A percentile compares a stretch with the other conserved stretches of the same genome.
These are phyloP conservation scores for Eupelmus urozonus DNA, from an alignment of 2,888 invertebrate genomes.

Conservation along the genomic window DNA sequence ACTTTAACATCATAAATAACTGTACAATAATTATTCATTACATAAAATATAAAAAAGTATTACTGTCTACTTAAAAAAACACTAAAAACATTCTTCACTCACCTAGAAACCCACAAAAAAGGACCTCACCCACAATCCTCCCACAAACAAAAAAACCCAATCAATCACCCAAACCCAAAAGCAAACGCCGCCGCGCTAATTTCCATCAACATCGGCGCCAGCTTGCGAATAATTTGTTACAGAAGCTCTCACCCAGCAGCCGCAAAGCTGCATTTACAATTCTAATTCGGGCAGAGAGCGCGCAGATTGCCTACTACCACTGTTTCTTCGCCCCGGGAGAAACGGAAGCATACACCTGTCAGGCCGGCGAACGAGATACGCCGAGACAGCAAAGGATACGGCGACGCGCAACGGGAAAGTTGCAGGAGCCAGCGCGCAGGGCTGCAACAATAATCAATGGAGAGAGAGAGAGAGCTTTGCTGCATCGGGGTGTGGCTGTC, in stretches of 20 bases:
- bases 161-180: too few relatives aligned
- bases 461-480: constrained; percentile 67
- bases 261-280: constrained; percentile 35
- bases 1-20: too few relatives aligned
- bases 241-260: not conserved
- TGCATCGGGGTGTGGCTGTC: constrained; percentile 74
- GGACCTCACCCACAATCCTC: too few relatives aligned
- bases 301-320: not conserved
- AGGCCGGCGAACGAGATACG: constrained; percentile 13
- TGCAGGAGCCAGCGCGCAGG: constrained; percentile 60
- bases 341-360: constrained; percentile 54
- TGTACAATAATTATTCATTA: too few relatives aligned
- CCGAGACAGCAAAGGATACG: constrained; percentile 1
- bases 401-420: not conserved
- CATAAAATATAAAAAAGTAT: too few relatives aligned
- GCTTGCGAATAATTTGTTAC: constrained; percentile 43
- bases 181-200: too few relatives aligned
- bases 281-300: constrained; percentile 30
- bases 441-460: constrained; percentile 76
- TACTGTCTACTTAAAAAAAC: too few relatives aligned
- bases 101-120: too few relatives aligned
- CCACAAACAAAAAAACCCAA: too few relatives aligned
- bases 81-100: too few relatives aligned
- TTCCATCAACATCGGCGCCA: too few relatives aligned
- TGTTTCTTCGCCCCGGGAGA: constrained; percentile 21